Evolutionary conservation across 2,797 vertebrate species (phyloP), one percentile per base, ranked within the genome.

Genomic region (Micrastur ruficollis): DNA sequence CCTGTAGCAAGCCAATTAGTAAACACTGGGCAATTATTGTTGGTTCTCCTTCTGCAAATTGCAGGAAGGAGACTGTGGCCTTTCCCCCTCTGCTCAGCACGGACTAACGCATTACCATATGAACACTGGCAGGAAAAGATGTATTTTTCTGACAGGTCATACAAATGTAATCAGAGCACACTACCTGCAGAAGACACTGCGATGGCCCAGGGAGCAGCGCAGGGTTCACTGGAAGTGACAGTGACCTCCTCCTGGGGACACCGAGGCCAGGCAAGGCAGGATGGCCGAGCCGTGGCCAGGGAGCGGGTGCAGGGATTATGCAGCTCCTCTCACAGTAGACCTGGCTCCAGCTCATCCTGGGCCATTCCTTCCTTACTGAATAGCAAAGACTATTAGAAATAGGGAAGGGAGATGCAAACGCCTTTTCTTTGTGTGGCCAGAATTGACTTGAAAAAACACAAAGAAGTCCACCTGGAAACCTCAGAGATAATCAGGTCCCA

Each of bases 231-330:
- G 36, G 49, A 81, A 65, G 71, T 61, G 68, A 65, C 79, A 75
- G 38, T 8, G 32, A 75, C 15, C 36, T 44, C 85, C 12, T 49
- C 80, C 9, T 4, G 5, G 40, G 76, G 59, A 81, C 8, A 12
- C 6, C 2, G 3, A 75, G 73, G 59, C 80, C 40, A 36, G 53
- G 71, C 26, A 13, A 38, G 68, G n/a, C 78, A 80, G 73, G 42
- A 11, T 0, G 0, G 53, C 18, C 0, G 1, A 59, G 67, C 32
- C 0, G 0, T 2, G 3, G 40, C 36, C 44, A 49, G 47, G 66
- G 31, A 59, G 46, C 0, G 4, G 63, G 12, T 26, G 32, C 63
- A 17, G 52, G 52, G 38, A 76, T 29, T 14, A 10, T 0, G 0
- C 42, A 61, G 81, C 52, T 63, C 11, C 74, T 59, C 22, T 19